These are phyloP conservation scores for Himalopsyche anomala DNA, from an alignment of 2,888 invertebrate genomes.

Conservation along the genomic window DNA sequence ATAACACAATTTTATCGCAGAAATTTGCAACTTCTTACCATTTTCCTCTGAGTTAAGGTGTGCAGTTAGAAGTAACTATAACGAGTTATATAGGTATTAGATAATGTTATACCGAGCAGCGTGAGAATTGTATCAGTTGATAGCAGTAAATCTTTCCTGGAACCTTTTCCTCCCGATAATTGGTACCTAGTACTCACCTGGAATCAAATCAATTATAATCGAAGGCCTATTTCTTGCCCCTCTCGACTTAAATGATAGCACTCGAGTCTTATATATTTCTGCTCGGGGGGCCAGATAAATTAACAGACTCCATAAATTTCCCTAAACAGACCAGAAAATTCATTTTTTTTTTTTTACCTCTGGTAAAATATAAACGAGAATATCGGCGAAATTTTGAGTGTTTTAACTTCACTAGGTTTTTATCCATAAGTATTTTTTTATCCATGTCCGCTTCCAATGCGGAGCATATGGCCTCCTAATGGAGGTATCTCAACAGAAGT, in stretches of 20 bases:
- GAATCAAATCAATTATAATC: slow-evolving; percentile 56
- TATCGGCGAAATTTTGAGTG: not conserved
- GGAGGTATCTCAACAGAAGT: no score
- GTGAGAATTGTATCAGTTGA: slow-evolving; percentile 64
- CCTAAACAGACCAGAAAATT: not conserved
- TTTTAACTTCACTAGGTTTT: no score
- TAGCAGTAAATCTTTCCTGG: slow-evolving; percentile 63
- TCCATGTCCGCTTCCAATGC: no score
- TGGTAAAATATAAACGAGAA: not conserved
- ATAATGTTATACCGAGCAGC: slow-evolving; percentile 45
- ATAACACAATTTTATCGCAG: no score
- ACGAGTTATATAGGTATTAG: not conserved
- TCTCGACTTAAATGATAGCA: slow-evolving; percentile 37
- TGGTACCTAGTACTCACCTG: slow-evolving; percentile 39
- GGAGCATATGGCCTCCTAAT: no score
- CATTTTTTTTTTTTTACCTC: slow-evolving; percentile 1
- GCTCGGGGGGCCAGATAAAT: not conserved
- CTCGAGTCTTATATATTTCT: slow-evolving; percentile 24
- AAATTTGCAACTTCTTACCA: no score
- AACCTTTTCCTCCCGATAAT: slow-evolving; percentile 58
- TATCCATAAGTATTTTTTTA: no score
- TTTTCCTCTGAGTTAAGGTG: no score
- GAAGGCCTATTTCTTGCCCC: slow-evolving; percentile 46
- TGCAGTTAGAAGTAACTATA: no score
- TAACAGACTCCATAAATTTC: slow-evolving; percentile 25